Conservation (phyloP, 2,888 invertebrate genomes). For the Bembecia ichneumoniformis region DNA sequence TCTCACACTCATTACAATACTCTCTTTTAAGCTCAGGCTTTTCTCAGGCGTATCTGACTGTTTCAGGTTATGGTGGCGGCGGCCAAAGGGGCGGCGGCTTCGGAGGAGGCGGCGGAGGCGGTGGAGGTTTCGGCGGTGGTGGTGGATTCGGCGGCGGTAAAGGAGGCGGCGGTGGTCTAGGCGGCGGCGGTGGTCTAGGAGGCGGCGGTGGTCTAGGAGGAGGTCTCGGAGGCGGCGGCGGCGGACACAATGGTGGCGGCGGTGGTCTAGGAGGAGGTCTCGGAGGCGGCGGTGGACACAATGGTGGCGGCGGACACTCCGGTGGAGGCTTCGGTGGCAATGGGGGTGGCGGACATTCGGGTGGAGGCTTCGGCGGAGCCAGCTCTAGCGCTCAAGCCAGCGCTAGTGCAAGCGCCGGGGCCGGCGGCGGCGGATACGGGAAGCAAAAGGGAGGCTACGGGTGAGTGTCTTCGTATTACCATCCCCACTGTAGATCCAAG, state of each 20-base stretch:
- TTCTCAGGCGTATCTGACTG: too few species aligned
- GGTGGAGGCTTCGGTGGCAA: constrained; percentile 13
- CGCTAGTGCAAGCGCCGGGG: constrained; percentile 15
- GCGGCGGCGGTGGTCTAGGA: constrained; percentile 1
- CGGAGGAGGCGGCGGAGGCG: constrained; percentile 11
- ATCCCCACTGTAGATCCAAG: too few species aligned
- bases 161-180: constrained; percentile 14
- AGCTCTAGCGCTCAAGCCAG: constrained; percentile 9
- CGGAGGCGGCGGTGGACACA: constrained; percentile 15
- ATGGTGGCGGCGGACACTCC: constrained; percentile 10
- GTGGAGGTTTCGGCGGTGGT: constrained; percentile 25
- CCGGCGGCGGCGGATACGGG: constrained; percentile 20
- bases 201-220: constrained; percentile 2
- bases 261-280: constrained; percentile 15
- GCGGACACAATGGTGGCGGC: constrained; percentile 12
- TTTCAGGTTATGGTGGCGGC: constrained; percentile 15
- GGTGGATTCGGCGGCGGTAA: constrained; percentile 21
- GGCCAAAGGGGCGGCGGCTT: constrained; percentile 10
- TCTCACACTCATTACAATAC: too few species aligned
- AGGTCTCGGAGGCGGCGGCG: constrained; percentile 4
- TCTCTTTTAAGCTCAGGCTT: too few species aligned
- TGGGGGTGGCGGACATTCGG: constrained; percentile 12
- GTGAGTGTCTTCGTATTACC: constrained; percentile 15
- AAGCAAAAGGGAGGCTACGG: constrained; percentile 29
- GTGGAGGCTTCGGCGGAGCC: constrained; percentile 12